Evolutionary conservation across 2,113 vertebrate species (phyloP).

Genomic region (Laticauda laticaudata): DNA sequence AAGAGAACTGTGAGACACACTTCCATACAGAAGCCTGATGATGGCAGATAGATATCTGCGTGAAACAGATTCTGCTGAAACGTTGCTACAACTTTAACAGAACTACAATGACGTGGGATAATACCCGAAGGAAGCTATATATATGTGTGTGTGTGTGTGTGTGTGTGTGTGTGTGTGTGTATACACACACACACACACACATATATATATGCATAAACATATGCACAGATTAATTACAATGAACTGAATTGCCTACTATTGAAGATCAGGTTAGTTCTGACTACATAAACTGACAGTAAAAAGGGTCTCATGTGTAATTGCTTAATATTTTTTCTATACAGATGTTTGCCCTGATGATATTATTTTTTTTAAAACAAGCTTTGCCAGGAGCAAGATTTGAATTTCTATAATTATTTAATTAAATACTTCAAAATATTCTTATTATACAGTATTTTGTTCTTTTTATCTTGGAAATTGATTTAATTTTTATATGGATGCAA

Average conservation of each 20-base stretch:
- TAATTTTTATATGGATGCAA: slow-evolving; percentile 43
- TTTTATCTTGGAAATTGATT: slow-evolving; percentile 42
- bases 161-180: too few species aligned
- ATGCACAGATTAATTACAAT: neutral
- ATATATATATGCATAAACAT: too few species aligned
- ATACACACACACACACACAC: too few species aligned
- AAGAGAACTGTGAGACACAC: too few species aligned
- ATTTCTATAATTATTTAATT: slow-evolving; percentile 39
- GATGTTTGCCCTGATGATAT: neutral
- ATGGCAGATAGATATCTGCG: too few species aligned
- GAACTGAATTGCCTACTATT: neutral
- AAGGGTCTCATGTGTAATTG: slow-evolving; percentile 35
- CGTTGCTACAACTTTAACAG: too few species aligned
- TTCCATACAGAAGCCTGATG: too few species aligned
- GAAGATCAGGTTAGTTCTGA: neutral
- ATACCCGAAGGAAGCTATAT: too few species aligned
- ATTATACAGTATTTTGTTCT: slow-evolving; percentile 8
- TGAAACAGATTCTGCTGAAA: too few species aligned
- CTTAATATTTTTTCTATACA: slow-evolving; percentile 19
- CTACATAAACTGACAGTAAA: slow-evolving; percentile 27
- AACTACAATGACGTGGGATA: too few species aligned
- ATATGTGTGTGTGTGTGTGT: too few species aligned
- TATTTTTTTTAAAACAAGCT: slow-evolving; percentile 35
- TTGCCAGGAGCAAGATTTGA: slow-evolving; percentile 30
- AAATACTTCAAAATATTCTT: slow-evolving; percentile 33